Conservation (phyloP, 2,797 vertebrate genomes). For the Philypnodon macrostomus region DNA sequence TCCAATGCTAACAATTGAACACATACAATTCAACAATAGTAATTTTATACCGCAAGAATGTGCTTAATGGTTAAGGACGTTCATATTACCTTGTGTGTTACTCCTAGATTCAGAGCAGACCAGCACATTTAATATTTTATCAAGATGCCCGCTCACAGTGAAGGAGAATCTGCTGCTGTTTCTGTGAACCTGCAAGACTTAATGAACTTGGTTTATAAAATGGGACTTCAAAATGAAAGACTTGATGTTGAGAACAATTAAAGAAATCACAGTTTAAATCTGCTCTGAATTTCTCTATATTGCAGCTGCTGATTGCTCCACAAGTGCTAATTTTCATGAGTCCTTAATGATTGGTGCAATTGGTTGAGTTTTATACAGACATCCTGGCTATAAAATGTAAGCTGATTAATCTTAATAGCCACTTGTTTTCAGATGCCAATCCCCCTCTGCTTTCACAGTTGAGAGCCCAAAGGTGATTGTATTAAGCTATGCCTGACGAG, state of each 20-base stretch:
- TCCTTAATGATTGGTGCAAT: background rate
- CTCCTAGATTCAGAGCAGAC: background rate
- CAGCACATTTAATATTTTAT: slow-evolving; percentile 36
- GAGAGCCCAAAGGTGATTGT: background rate
- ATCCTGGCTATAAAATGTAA: background rate
- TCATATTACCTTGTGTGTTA: slow-evolving; percentile 12
- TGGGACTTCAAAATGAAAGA: no score
- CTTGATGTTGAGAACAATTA: background rate
- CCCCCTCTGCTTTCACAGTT: background rate
- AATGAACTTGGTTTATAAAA: background rate
- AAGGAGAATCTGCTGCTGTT: slow-evolving; percentile 11
- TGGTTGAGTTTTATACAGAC: slow-evolving; percentile 1
- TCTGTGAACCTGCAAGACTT: slow-evolving; percentile 14
- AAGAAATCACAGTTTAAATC: slow-evolving; percentile 1
- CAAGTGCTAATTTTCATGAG: background rate
- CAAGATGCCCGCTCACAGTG: slow-evolving; percentile 14
- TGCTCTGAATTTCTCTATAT: background rate
- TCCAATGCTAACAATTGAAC: no score
- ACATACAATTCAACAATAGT: no score
- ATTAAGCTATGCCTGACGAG: slow-evolving; percentile 2
- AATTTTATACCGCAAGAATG: background rate
- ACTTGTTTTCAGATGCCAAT: slow-evolving; percentile 3
- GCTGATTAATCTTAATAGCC: slow-evolving; percentile 5
- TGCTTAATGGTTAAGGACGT: slow-evolving; percentile 3
- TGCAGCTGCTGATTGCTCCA: background rate